These are phyloP conservation scores for Chanos chanos DNA, from an alignment of 2,797 vertebrate genomes.

Conservation along the genomic window DNA sequence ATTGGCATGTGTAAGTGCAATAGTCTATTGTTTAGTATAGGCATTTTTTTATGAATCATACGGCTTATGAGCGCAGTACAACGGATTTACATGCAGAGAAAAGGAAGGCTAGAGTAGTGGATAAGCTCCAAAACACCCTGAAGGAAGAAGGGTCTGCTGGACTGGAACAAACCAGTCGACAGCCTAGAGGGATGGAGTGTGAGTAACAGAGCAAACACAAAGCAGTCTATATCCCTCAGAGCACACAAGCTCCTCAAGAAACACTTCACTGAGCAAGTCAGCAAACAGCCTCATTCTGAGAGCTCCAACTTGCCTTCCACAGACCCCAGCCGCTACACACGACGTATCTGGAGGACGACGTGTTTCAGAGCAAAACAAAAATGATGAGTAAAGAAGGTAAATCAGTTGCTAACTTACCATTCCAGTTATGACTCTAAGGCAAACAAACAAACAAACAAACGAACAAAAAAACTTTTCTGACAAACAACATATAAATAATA, in stretches of 20 bases:
- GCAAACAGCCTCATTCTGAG: neutral
- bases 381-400: no score
- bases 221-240: constrained; percentile 19
- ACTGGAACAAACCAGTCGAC: constrained; percentile 48
- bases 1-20: constrained; percentile 20
- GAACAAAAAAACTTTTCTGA: neutral
- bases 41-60: constrained; percentile 47
- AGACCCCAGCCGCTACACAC: no score
- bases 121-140: constrained; percentile 50
- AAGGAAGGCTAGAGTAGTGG: constrained; percentile 25
- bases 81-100: constrained; percentile 47
- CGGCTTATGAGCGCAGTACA: constrained; percentile 27
- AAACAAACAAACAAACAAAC: neutral
- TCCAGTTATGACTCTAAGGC: constrained; percentile 3
- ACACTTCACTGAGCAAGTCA: constrained; percentile 9
- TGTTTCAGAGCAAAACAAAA: no score
- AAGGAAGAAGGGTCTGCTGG: constrained; percentile 44
- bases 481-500: constrained; percentile 2
- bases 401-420: neutral
- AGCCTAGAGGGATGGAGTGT: constrained; percentile 36
- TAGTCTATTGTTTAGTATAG: constrained; percentile 42
- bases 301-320: neutral
- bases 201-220: constrained; percentile 39
- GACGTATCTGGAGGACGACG: no score
- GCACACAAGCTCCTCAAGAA: neutral